Base-by-base conservation (phyloP, 1,140 invertebrate genomes). In the Pseudoatta argentina region DNA sequence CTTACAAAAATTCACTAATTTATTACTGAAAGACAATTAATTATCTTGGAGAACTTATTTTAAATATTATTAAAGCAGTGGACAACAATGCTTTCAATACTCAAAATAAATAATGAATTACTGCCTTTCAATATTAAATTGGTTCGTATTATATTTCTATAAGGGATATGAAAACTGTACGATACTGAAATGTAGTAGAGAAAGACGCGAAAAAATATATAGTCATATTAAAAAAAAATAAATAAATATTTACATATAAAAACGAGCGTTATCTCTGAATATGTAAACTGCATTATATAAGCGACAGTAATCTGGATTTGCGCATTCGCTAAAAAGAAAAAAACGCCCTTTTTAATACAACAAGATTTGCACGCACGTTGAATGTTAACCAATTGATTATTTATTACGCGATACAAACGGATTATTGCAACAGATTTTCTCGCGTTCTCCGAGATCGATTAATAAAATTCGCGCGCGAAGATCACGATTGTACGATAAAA, bases 161-260 rank as follows among this genome's bases (percentile, higher is more conserved):
- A 44, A 44, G 8, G 0, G 0, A 57, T 8, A 8, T 55, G 18
- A 73, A 73, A 53, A 69, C 8, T 63, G 7, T 48, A 30, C 24
- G 2, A 2, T 2, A 55, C 21, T 18, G 14, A 44, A 24, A 59
- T 57, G 2, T 7, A 75, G 1, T 7, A 21, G 14, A 44, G 14
- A 76, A 61, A 76, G 4, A 76, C 16, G 57, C 5, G 34, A 39
- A n/a, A 76, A n/a, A 12, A 24, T 27, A 59, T 55, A 18, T 55
- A n/a, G 14, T 44, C 14, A 34, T 14, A 21, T 73, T 55, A 2
- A 59, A 59, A 4, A n/a, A 59, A 51, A 51, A 16, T 6, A 34
- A 34, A 34, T 30, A 34, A 34, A 34, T 34, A 34, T 5, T 57
- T 57, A 0, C 1, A 21, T 21, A 57, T 57, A 3, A 21, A 57